Evolutionary conservation across 2,113 vertebrate species (phyloP).

Genomic region (Python bivittatus): DNA sequence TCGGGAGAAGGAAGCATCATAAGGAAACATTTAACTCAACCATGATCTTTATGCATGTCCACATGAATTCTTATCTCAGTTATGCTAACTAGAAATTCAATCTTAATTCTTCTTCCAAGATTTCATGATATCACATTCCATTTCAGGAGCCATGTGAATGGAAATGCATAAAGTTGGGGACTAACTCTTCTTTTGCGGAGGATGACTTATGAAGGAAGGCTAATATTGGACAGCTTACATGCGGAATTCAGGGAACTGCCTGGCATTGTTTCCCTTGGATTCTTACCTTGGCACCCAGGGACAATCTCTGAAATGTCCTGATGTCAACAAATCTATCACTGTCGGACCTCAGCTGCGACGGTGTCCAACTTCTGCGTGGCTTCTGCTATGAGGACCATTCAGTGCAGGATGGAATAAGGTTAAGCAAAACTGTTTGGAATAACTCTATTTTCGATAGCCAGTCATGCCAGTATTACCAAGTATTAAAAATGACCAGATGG

Average conservation of each 20-base stretch:
- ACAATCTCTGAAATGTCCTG: not conserved
- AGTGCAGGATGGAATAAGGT: not conserved
- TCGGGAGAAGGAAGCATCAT: not conserved
- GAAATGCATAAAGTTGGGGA: not conserved
- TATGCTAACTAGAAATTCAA: not conserved
- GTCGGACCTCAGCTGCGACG: not conserved
- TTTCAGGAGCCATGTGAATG: not conserved
- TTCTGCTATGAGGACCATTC: not conserved
- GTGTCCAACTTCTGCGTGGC: not conserved
- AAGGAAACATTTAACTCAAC: not conserved
- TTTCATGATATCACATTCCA: not conserved
- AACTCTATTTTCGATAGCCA: not conserved
- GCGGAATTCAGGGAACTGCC: not conserved
- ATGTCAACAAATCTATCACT: not conserved
- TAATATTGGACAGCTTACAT: not conserved
- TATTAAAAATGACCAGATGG: constrained; percentile 30
- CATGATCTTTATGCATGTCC: accelerated
- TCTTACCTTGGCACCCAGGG: not conserved
- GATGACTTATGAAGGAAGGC: not conserved
- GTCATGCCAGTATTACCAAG: not conserved
- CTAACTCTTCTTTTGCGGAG: not conserved
- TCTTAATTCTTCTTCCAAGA: not conserved
- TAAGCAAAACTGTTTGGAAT: not conserved
- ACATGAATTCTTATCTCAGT: not conserved
- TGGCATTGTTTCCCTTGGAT: not conserved